Evolutionary conservation across 1,140 invertebrate genomes (phyloP), one percentile per base, ranked within the genome.

Genomic region (Chrysopa pallens): DNA sequence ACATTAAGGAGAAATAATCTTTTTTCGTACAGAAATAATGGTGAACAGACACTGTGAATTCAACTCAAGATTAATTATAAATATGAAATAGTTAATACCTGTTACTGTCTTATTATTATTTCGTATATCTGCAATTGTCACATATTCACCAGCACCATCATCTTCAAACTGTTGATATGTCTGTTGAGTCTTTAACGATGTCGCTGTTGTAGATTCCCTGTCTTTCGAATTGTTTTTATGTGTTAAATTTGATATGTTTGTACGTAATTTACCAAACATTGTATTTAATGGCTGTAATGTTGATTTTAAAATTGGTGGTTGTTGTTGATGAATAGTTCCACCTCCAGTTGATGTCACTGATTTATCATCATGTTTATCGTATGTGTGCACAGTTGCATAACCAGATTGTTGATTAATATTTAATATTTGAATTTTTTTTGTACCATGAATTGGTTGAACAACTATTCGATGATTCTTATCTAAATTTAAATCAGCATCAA

Each of bases 71-170:
- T 23, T 23, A 23, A 23, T 23, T 3, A 70, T 59, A 48, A 73
- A 37, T 27, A 53, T 58, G 51, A 76, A 68, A 58, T 70, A 68
- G 48, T 66, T 67, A 52, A 71, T 38, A n/a, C 40, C 61, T 38
- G 44, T 54, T 57, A 27, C 55, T 44, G 69, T 81, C 49, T 73
- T 68, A 49, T 78, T 77, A 55, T 82, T 82, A 53, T 80, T 83
- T 56, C 74, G 76, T 44, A 84, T 75, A 62, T 85, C 80, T 43
- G 80, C 77, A 57, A 87, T 82, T 36, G 81, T 85, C 8, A 86
- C 84, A 62, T 86, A 86, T 61, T 86, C 83, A 51, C 80, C 84
- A 43, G 75, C 68, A 31, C 36, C 40, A 42, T 36, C 39, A 36
- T 42, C 8, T 42, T 14, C 51, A 47, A 5, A 47, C 40, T 36